Conservation (phyloP, 2,113 vertebrate genomes). For the Eretmochelys imbricata region DNA sequence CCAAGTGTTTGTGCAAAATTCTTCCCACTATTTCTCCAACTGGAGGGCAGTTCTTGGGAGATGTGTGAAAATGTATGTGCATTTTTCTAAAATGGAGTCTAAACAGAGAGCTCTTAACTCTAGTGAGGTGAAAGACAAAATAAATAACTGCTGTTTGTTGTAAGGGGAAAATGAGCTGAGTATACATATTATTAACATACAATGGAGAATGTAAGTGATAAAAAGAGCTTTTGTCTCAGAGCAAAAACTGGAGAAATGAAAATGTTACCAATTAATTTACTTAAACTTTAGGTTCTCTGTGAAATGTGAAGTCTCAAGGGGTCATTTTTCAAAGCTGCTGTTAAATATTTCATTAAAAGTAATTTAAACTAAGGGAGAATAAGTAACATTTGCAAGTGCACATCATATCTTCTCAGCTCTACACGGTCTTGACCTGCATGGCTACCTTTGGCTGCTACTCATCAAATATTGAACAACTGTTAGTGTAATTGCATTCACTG, state of each 20-base stretch:
- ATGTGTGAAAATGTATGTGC: neutral
- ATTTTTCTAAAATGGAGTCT: neutral
- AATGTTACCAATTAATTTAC: conserved; percentile 57
- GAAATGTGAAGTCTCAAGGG: conserved; percentile 58
- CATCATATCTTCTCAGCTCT: conserved; percentile 34
- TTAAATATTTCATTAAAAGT: conserved; percentile 67
- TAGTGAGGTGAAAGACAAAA: neutral
- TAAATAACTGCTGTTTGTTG: conserved; percentile 27
- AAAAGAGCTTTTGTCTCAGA: conserved; percentile 23
- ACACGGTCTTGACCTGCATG: conserved; percentile 36
- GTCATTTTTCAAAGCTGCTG: conserved; percentile 58
- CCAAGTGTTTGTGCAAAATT: neutral
- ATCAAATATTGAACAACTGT: conserved; percentile 66
- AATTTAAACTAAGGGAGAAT: conserved; percentile 60
- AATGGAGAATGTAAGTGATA: conserved; percentile 10
- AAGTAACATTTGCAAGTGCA: conserved; percentile 59
- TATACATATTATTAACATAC: neutral
- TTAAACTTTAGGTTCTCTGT: conserved; percentile 45
- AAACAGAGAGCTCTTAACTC: neutral
- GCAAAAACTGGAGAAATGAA: conserved; percentile 39
- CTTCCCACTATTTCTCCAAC: neutral
- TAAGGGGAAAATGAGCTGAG: neutral
- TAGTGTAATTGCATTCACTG: conserved; percentile 44
- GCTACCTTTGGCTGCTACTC: conserved; percentile 45
- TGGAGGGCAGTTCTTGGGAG: neutral